Percentiles rank a stretch among this genome's conserved stretches.
These are phyloP conservation scores for Aviceda leuphotes DNA, from an alignment of 2,797 vertebrate species.

Conservation along the genomic window DNA sequence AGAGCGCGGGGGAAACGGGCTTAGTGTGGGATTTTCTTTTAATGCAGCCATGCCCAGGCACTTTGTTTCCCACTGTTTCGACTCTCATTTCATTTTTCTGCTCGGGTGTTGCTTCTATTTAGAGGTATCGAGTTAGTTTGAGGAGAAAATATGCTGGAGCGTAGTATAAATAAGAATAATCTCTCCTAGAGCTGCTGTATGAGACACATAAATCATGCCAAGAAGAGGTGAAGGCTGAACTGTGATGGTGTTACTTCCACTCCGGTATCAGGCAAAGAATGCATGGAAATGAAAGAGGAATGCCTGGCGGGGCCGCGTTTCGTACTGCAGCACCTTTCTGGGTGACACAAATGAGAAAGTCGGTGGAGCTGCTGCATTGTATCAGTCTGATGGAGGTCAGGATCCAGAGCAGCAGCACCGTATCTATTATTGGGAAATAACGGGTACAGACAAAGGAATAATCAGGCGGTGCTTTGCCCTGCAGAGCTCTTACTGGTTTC, in stretches of 20 bases:
- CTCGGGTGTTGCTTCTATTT: background rate
- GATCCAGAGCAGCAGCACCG: background rate
- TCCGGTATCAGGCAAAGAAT: background rate
- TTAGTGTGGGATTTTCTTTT: background rate
- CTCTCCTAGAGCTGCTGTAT: background rate
- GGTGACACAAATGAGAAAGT: background rate
- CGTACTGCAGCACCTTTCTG: background rate
- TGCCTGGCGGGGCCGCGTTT: rapidly evolving
- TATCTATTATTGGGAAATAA: background rate
- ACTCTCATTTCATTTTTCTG: background rate
- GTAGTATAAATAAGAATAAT: slow-evolving; percentile 22
- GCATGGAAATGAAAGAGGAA: background rate
- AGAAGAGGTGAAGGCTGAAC: background rate
- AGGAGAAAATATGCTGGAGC: background rate
- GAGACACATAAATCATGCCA: slow-evolving; percentile 36
- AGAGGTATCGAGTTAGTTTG: background rate
- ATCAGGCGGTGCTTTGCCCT: background rate
- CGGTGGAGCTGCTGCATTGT: background rate
- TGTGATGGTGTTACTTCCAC: background rate
- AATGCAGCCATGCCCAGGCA: background rate
- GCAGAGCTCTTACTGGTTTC: background rate
- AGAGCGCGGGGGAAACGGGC: background rate
- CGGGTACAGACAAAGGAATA: background rate
- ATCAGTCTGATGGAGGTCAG: background rate
- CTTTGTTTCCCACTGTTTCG: background rate